These are phyloP conservation scores for Denticeps clupeoides DNA, from an alignment of 2,797 vertebrate genomes.

Conservation along the genomic window DNA sequence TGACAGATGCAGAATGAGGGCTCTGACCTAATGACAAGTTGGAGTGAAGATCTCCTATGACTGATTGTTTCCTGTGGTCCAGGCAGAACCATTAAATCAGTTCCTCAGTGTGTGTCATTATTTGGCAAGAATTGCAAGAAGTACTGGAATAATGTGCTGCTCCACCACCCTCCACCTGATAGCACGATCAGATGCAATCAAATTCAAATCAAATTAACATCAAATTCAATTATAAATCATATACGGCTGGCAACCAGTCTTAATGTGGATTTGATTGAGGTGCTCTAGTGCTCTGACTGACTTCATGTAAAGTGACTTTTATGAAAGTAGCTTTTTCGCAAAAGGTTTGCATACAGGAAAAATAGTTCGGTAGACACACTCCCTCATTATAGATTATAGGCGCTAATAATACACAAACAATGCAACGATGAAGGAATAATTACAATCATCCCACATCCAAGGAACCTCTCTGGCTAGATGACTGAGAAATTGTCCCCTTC, in stretches of 20 bases:
- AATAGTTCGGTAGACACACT: not conserved
- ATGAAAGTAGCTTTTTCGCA: constrained; percentile 27
- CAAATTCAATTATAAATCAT: constrained; percentile 49
- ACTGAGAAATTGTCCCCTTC: constrained; percentile 39
- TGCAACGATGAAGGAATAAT: not conserved
- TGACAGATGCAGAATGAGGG: too few species aligned
- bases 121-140: too few species aligned
- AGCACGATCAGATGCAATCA: constrained; percentile 44
- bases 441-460: not conserved
- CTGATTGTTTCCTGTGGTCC: too few species aligned
- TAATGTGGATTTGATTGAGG: constrained; percentile 47
- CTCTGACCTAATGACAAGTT: too few species aligned
- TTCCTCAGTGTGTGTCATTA: too few species aligned
- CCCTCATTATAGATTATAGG: not conserved
- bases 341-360: not conserved
- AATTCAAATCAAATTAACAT: too few species aligned
- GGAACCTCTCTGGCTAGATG: constrained; percentile 28
- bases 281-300: constrained; percentile 29
- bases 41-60: too few species aligned
- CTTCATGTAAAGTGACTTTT: constrained; percentile 45
- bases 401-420: not conserved
- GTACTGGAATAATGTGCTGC: too few species aligned
- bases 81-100: too few species aligned
- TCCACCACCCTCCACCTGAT: too few species aligned
- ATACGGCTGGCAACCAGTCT: too few species aligned